Evolutionary conservation across 92 coral and sea anemone species (phyloP).

Genomic region (Zoanthus sociatus): DNA sequence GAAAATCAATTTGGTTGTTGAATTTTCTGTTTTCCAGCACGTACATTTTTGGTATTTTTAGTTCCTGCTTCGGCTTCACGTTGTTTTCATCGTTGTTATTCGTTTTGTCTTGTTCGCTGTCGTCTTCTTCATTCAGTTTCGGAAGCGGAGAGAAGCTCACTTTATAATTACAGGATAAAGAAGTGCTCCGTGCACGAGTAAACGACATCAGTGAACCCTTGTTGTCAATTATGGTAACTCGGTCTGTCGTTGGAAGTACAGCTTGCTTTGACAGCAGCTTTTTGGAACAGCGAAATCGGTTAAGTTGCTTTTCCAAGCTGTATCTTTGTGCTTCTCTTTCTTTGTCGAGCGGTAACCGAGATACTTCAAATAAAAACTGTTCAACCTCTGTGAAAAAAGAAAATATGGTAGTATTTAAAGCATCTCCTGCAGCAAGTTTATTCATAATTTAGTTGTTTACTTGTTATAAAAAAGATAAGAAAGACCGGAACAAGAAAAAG

Average conservation of each 20-base stretch:
- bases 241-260: slow-evolving; percentile 2
- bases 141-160: slow-evolving; percentile 25
- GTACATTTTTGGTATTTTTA: slow-evolving; percentile 27
- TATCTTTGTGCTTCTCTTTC: slow-evolving; percentile 26
- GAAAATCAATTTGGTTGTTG: slow-evolving; percentile 17
- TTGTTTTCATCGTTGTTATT: background rate
- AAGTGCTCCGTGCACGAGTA: slow-evolving; percentile 12
- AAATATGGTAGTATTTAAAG: background rate
- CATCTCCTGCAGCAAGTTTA: background rate
- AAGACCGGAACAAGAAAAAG: no score
- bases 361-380: slow-evolving; percentile 33
- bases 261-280: background rate
- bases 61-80: slow-evolving; percentile 1
- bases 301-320: slow-evolving; percentile 15
- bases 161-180: background rate
- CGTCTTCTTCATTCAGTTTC: slow-evolving; percentile 36
- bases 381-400: slow-evolving; percentile 21
- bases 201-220: background rate
- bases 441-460: background rate
- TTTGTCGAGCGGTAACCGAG: slow-evolving; percentile 40
- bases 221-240: background rate
- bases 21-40: slow-evolving; percentile 6
- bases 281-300: slow-evolving; percentile 15
- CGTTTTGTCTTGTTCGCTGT: slow-evolving; percentile 9
- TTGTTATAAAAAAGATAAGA: no score